A percentile compares a stretch with the other conserved stretches of the same genome.
Evolutionary conservation across 2,113 vertebrate species (phyloP).

Genomic region (Antechinus stuartii): DNA sequence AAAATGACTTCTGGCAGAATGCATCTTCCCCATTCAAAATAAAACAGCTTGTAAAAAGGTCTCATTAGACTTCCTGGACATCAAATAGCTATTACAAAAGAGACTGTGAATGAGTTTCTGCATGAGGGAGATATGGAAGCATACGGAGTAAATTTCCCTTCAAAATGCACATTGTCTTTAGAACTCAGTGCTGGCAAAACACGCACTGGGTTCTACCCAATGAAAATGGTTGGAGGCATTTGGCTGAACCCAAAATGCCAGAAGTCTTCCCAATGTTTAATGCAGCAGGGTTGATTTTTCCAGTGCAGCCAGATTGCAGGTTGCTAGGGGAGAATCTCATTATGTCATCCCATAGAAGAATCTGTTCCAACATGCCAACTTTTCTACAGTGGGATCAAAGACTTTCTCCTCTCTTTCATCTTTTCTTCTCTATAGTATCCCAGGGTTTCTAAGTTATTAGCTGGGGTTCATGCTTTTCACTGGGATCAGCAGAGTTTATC

Average conservation of each 20-base stretch:
- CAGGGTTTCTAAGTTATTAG: constrained; percentile 32
- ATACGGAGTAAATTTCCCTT: constrained; percentile 40
- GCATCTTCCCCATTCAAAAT: constrained; percentile 54
- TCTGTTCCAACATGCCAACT: constrained; percentile 68
- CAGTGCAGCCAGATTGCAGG: constrained; percentile 62
- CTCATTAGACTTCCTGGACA: constrained; percentile 29
- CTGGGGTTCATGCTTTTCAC: constrained; percentile 48
- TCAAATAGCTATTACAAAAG: constrained; percentile 27
- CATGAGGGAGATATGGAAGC: constrained; percentile 32
- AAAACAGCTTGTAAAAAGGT: constrained; percentile 47
- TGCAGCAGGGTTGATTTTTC: constrained; percentile 33
- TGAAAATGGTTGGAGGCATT: constrained; percentile 22
- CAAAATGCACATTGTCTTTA: constrained; percentile 15
- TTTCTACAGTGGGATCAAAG: constrained; percentile 73
- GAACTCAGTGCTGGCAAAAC: neutral
- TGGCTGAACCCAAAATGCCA: constrained; percentile 43
- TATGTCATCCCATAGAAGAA: constrained; percentile 68
- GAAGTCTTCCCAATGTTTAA: neutral
- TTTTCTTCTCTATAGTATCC: constrained; percentile 34
- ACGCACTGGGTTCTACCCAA: neutral
- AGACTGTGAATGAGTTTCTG: constrained; percentile 45
- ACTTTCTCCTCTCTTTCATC: constrained; percentile 74
- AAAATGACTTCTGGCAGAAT: constrained; percentile 58
- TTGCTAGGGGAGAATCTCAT: constrained; percentile 60
- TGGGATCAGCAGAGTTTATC: constrained; percentile 63